These are phyloP conservation scores for Alectoris magna DNA, from an alignment of 2,797 vertebrate genomes.

Conservation along the genomic window DNA sequence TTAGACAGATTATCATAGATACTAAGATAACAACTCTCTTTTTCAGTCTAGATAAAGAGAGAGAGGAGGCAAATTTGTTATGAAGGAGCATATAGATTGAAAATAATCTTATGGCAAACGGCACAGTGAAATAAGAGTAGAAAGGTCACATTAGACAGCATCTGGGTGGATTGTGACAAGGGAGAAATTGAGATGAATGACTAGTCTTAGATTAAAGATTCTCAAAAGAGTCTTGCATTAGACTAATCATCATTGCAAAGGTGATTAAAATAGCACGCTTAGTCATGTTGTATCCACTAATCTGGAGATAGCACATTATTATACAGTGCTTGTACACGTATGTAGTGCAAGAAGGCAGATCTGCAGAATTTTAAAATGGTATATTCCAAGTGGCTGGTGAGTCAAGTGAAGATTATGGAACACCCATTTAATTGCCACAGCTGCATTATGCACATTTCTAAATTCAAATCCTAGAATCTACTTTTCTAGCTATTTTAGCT, in stretches of 20 bases:
- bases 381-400: conserved; percentile 42
- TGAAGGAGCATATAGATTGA: not conserved
- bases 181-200: conserved; percentile 63
- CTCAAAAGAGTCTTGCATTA: conserved; percentile 28
- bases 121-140: conserved; percentile 3
- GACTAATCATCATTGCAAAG: conserved; percentile 47
- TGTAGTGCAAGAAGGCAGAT: conserved; percentile 46
- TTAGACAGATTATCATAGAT: not conserved
- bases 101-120: conserved; percentile 24
- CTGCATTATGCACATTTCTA: conserved; percentile 54
- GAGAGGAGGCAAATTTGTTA: not conserved
- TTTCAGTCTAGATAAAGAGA: not conserved
- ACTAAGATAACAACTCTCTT: not conserved
- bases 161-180: conserved; percentile 59
- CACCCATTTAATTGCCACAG: conserved; percentile 73
- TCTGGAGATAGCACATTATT: conserved; percentile 45
- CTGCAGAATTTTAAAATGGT: conserved; percentile 47
- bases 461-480: conserved; percentile 37
- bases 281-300: conserved; percentile 62
- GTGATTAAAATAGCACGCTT: conserved; percentile 64
- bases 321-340: conserved; percentile 19
- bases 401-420: conserved; percentile 59
- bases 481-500: conserved; percentile 46
- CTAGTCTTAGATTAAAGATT: conserved; percentile 40
- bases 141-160: conserved; percentile 51